A percentile compares a stretch with the other conserved stretches of the same genome.
Evolutionary conservation across 2,113 vertebrate genomes (phyloP).

Genomic region (Alaudala cheleensis): DNA sequence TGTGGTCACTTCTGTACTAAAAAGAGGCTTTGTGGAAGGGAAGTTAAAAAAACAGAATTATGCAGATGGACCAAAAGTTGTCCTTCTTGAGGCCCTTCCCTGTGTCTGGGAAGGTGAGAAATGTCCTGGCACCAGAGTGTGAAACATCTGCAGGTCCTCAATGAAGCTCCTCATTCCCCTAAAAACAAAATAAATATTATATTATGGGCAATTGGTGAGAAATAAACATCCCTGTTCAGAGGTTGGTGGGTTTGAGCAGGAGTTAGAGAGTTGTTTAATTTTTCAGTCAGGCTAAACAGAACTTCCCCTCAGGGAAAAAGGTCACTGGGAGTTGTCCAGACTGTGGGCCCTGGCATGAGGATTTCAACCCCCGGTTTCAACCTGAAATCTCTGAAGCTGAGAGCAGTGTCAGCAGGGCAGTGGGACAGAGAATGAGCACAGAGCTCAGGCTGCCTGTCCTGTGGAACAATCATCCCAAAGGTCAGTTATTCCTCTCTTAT

Average conservation of each 20-base stretch:
- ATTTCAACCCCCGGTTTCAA: background rate
- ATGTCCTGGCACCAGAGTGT: background rate
- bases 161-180: background rate
- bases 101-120: conserved; percentile 30
- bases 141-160: conserved; percentile 21
- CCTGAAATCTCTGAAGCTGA: background rate
- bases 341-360: background rate
- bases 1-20: background rate
- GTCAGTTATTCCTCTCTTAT: background rate
- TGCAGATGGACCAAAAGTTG: background rate
- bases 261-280: background rate
- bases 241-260: background rate
- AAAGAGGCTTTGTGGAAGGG: background rate
- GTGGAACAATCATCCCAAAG: background rate
- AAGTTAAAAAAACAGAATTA: background rate
- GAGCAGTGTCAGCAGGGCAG: background rate
- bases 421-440: background rate
- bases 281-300: background rate
- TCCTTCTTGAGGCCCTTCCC: background rate
- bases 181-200: background rate
- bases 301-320: background rate
- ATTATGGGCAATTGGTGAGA: background rate
- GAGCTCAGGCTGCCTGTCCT: background rate
- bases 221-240: background rate
- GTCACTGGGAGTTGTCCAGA: background rate